Percentiles rank a stretch among this genome's conserved stretches.
Conservation (phyloP, 2,888 invertebrate species). For the Micropterix aruncella region DNA sequence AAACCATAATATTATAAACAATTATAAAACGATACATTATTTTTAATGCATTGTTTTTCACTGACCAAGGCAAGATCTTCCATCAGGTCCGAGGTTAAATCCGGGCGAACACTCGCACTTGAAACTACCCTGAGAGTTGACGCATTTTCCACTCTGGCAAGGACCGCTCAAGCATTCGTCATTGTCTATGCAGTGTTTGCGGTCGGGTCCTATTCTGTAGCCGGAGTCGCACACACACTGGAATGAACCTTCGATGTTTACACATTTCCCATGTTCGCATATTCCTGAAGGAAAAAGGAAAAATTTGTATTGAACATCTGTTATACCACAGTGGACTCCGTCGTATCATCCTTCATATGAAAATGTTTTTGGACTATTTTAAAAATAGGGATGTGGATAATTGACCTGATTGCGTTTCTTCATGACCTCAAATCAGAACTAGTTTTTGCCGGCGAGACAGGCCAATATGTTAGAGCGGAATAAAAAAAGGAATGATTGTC, state of each 20-base stretch:
- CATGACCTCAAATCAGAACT: no score
- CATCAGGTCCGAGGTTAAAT: conserved; percentile 59
- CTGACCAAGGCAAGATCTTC: conserved; percentile 61
- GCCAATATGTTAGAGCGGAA: no score
- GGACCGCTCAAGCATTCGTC: conserved; percentile 52
- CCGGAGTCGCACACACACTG: conserved; percentile 55
- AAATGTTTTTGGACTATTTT: no score
- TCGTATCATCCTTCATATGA: no score
- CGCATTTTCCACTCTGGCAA: conserved; percentile 54
- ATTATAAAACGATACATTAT: conserved; percentile 1
- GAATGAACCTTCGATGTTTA: conserved; percentile 57
- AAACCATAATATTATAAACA: no score
- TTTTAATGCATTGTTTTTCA: conserved; percentile 1
- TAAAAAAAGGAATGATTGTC: no score
- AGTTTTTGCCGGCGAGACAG: no score
- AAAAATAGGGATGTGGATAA: no score
- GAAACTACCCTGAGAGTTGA: conserved; percentile 56
- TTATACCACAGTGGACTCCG: no score
- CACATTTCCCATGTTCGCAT: conserved; percentile 53
- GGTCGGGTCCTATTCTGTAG: conserved; percentile 44
- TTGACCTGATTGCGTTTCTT: no score
- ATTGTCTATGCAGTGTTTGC: conserved; percentile 51
- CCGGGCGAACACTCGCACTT: conserved; percentile 54
- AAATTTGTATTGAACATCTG: no score
- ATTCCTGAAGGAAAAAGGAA: conserved; percentile 27